These are phyloP conservation scores for Melinopterus prodromus DNA, from an alignment of 2,888 invertebrate genomes.

Conservation along the genomic window DNA sequence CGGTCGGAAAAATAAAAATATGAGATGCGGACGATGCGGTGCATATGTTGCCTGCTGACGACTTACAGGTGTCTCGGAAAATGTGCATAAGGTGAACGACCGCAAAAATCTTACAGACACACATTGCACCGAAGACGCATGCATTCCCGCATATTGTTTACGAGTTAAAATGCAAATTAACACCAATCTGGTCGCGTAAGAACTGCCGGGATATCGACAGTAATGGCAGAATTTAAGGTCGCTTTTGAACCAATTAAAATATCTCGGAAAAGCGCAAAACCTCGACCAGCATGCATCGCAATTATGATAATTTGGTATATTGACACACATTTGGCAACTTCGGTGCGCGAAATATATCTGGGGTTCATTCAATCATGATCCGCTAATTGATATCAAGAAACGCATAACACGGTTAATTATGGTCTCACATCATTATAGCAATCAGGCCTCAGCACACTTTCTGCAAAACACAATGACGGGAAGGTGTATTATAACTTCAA, in stretches of 20 bases:
- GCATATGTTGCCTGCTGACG: not conserved
- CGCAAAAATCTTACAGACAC: constrained; percentile 4
- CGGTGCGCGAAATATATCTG: no score
- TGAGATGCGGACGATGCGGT: not conserved
- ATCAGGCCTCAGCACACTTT: not conserved
- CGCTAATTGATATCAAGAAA: not conserved
- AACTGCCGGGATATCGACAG: not conserved
- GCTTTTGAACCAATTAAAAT: not conserved
- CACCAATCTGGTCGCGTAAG: not conserved
- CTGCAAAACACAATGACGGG: not conserved
- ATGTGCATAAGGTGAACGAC: not conserved
- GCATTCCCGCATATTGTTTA: not conserved
- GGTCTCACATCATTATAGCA: not conserved
- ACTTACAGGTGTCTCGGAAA: not conserved
- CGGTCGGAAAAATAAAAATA: not conserved
- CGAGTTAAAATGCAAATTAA: not conserved
- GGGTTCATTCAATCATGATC: not conserved
- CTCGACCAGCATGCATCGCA: no score
- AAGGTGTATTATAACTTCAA: not conserved
- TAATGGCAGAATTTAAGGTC: not conserved
- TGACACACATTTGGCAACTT: no score
- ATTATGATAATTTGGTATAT: no score
- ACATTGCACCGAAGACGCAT: not conserved
- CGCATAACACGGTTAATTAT: not conserved
- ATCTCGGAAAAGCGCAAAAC: no score